phyloP scores from a whole-genome alignment of 1,140 invertebrate genomes.

The Linepithema humile region DNA sequence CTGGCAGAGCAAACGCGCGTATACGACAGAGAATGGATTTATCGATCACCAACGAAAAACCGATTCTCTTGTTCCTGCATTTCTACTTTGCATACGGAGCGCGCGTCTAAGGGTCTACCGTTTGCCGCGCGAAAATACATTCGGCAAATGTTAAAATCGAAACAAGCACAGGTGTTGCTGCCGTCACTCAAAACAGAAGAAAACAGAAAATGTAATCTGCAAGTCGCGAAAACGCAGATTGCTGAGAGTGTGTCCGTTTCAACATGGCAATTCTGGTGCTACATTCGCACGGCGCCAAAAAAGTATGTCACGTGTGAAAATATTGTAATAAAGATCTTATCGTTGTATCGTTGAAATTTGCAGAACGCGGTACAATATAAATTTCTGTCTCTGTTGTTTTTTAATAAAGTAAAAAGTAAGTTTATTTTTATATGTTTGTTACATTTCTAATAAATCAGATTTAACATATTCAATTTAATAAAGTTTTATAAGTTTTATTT shows the following conservation, averaged over 20 bases:
- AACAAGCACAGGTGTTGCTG: constrained; percentile 16
- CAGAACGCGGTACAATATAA: not conserved
- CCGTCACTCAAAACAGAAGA: constrained; percentile 8
- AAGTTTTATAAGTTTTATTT: not conserved
- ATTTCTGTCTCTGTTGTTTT: not conserved
- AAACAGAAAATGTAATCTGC: constrained; percentile 40
- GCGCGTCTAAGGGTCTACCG: constrained; percentile 10
- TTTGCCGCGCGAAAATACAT: constrained; percentile 38
- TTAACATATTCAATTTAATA: not conserved
- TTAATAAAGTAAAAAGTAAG: not conserved
- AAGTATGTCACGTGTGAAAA: not conserved
- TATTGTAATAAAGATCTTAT: constrained; percentile 28
- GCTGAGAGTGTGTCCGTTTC: not conserved
- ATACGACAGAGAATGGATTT: constrained; percentile 32
- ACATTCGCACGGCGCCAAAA: not conserved
- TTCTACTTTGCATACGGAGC: constrained; percentile 34
- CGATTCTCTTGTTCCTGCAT: constrained; percentile 21
- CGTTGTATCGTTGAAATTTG: not conserved
- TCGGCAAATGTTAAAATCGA: constrained; percentile 46
- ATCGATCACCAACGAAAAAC: constrained; percentile 31
- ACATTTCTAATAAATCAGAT: not conserved
- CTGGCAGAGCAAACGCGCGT: constrained; percentile 26
- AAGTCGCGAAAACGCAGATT: not conserved
- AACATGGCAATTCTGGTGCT: not conserved
- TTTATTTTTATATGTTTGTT: not conserved